phyloP scores from a whole-genome alignment of 1,140 invertebrate genomes.

The Diorhabda elongata region DNA sequence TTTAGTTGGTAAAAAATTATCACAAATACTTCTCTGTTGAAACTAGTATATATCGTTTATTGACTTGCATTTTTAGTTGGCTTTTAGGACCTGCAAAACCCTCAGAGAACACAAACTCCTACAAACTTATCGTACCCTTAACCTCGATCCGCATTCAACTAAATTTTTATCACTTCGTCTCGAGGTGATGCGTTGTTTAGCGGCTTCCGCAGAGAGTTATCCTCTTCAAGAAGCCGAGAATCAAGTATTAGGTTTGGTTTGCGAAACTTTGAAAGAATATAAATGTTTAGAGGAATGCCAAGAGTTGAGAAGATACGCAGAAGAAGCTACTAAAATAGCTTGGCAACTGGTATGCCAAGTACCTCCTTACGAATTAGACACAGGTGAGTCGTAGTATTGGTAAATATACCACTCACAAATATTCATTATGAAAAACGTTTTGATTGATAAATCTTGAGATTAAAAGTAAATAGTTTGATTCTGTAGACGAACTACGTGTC shows the following conservation, averaged over 20 bases:
- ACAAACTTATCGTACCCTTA: constrained; percentile 54
- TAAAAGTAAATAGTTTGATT: too few relatives aligned
- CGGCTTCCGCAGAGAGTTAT: constrained; percentile 53
- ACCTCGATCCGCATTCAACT: constrained; percentile 47
- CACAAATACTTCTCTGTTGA: too few relatives aligned
- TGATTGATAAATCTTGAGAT: too few relatives aligned
- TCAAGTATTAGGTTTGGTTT: constrained; percentile 46
- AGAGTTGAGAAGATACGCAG: constrained; percentile 53
- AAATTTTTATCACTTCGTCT: constrained; percentile 42
- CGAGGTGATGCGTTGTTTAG: constrained; percentile 42
- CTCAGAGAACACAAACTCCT: constrained; percentile 56
- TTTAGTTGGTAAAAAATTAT: too few relatives aligned
- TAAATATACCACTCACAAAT: too few relatives aligned
- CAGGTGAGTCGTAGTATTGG: constrained; percentile 22
- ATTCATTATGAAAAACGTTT: too few relatives aligned
- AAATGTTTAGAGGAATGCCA: constrained; percentile 55
- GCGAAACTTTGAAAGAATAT: constrained; percentile 57
- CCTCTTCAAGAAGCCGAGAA: constrained; percentile 59
- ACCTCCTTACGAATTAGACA: constrained; percentile 57
- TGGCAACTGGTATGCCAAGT: constrained; percentile 58
- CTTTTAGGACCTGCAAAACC: constrained; percentile 60
- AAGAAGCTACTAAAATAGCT: constrained; percentile 54
- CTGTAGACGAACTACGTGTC: too few relatives aligned
- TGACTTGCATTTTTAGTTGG: constrained; percentile 49
- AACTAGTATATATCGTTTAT: too few relatives aligned